A percentile compares a stretch with the other conserved stretches of the same genome.
phyloP scores from a whole-genome alignment of 1,140 invertebrate species.

The Cyphomyrmex costatus region DNA sequence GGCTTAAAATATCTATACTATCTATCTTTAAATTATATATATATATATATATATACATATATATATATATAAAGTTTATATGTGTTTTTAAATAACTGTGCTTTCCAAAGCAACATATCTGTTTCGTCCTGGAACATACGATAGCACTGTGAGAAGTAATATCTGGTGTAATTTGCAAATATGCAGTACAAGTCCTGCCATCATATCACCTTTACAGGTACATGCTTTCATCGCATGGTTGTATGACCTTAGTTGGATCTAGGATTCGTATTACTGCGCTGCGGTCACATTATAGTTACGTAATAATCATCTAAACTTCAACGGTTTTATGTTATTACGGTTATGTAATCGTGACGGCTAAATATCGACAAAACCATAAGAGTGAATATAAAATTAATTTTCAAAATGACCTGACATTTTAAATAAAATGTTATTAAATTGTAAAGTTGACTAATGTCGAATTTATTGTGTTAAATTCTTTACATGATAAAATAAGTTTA shows the following conservation, averaged over 20 bases:
- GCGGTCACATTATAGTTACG: neutral
- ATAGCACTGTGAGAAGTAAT: constrained; percentile 18
- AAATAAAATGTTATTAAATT: neutral
- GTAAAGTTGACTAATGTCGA: neutral
- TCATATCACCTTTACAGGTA: constrained; percentile 1
- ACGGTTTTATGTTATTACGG: neutral
- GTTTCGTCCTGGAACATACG: neutral
- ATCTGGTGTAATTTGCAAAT: constrained; percentile 22
- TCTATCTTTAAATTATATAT: neutral
- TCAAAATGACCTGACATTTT: neutral
- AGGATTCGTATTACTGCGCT: neutral
- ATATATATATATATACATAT: no score
- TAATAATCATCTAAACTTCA: neutral
- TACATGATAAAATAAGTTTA: neutral
- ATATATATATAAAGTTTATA: neutral
- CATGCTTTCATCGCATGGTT: constrained; percentile 4
- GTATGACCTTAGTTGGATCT: constrained; percentile 12
- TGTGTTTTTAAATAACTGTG: neutral
- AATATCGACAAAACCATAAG: neutral
- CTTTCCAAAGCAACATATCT: neutral
- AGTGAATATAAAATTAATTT: neutral
- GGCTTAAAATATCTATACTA: neutral
- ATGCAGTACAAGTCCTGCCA: neutral
- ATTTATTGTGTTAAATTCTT: neutral
- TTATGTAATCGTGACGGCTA: neutral